Percentiles rank a stretch among this genome's conserved stretches.
Conservation (phyloP, 37 sponge, comb jelly and placozoan genomes). For the Aplysina aerophoba region DNA sequence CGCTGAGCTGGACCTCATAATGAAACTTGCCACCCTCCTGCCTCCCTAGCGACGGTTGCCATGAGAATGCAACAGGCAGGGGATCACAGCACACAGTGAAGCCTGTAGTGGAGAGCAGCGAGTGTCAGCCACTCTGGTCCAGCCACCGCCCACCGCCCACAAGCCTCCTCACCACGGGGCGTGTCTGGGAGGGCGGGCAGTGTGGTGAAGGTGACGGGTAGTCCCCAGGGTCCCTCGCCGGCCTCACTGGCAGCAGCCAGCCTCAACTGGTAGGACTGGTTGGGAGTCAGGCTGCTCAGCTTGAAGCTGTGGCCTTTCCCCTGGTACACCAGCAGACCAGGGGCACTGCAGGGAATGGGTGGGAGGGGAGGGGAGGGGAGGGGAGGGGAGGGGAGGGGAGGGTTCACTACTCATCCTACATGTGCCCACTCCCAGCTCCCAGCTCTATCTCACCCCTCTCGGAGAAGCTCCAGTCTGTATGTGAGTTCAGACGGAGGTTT, state of each 20-base stretch:
- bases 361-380: neutral
- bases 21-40: neutral
- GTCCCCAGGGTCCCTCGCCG: constrained; percentile 72
- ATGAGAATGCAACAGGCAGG: no score
- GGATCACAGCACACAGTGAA: no score
- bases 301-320: constrained; percentile 49
- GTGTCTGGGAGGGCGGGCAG: constrained; percentile 50
- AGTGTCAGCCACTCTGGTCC: no score
- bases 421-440: neutral
- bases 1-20: constrained; percentile 1
- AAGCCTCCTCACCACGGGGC: constrained; percentile 48
- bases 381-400: neutral
- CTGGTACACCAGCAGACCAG: constrained; percentile 20
- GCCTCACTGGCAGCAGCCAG: constrained; percentile 59
- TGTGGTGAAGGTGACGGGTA: constrained; percentile 45
- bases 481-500: neutral
- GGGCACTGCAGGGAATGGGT: neutral
- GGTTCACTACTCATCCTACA: neutral
- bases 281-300: constrained; percentile 43
- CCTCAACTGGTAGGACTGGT: constrained; percentile 51
- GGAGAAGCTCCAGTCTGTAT: constrained; percentile 49
- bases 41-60: no score
- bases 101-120: no score
- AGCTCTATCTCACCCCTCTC: constrained; percentile 20
- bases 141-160: no score